These are phyloP conservation scores for Antigone vipio DNA, from an alignment of 2,113 vertebrate genomes.

Conservation along the genomic window DNA sequence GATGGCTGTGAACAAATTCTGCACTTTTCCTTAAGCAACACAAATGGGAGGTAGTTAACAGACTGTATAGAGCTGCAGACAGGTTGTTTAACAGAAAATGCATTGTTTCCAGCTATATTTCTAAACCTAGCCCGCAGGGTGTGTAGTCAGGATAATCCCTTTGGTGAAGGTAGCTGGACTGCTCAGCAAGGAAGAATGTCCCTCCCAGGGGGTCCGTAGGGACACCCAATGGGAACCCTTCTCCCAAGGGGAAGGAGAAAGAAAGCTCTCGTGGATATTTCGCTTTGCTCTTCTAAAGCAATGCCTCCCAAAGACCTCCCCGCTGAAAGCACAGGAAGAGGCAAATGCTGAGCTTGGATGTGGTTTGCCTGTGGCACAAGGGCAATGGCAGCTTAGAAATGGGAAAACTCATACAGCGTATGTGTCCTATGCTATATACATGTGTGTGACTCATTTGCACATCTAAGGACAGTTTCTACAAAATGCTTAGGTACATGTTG, in stretches of 20 bases:
- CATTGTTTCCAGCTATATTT: not conserved
- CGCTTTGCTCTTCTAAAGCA: not conserved
- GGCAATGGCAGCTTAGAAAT: not conserved
- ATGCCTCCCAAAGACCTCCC: not conserved
- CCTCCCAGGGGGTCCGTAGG: fast-evolving
- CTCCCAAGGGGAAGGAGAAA: not conserved
- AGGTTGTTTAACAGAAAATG: not conserved
- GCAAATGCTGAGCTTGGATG: not conserved
- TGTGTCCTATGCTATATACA: too few relatives aligned
- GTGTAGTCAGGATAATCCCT: not conserved
- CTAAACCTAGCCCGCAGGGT: not conserved
- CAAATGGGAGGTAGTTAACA: not conserved
- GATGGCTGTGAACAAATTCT: conserved; percentile 24
- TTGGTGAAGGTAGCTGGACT: not conserved
- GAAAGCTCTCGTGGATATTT: not conserved
- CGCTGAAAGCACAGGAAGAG: not conserved
- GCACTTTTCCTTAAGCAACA: conserved; percentile 73
- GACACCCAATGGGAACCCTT: not conserved
- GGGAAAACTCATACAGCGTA: not conserved
- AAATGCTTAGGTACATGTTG: not conserved
- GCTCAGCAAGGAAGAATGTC: not conserved
- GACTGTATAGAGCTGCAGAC: not conserved
- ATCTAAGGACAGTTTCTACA: not conserved
- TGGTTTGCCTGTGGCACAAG: not conserved
- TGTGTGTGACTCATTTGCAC: not conserved